These are phyloP conservation scores for Spilogale gracilis DNA, from an alignment of 2,113 vertebrate genomes.

Conservation along the genomic window DNA sequence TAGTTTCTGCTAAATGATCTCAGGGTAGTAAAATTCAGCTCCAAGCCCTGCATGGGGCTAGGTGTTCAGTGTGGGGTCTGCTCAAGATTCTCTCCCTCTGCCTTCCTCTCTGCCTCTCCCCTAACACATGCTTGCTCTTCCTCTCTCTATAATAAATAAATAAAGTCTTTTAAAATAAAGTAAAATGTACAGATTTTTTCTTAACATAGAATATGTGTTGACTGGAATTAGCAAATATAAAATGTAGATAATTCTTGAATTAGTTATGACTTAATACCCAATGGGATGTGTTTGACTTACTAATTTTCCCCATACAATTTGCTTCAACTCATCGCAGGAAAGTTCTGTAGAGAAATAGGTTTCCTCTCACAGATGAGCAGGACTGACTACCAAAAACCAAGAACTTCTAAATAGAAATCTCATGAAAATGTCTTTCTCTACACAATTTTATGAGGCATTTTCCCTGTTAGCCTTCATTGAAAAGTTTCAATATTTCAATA, in stretches of 20 bases:
- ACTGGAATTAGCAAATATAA: not conserved
- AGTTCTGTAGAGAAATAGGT: not conserved
- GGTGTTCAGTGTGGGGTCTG: not conserved
- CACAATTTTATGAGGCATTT: not conserved
- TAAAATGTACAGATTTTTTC: not conserved
- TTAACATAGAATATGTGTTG: not conserved
- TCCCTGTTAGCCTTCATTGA: not conserved
- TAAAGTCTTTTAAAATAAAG: not conserved
- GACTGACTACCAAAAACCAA: not conserved
- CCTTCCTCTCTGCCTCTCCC: not conserved
- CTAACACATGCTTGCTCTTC: not conserved
- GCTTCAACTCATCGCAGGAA: not conserved
- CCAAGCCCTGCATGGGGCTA: not conserved
- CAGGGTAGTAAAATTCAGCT: not conserved
- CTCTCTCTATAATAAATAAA: not conserved
- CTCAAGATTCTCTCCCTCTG: not conserved
- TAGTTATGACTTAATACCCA: not conserved
- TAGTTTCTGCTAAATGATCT: not conserved
- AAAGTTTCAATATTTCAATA: conserved; percentile 7
- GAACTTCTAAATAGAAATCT: not conserved
- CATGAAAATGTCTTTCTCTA: not conserved
- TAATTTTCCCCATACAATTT: not conserved
- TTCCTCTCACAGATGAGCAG: not conserved
- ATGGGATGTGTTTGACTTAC: not conserved
- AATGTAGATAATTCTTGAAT: not conserved